Conservation (phyloP, 2,888 invertebrate genomes). For the Lamellibrachia satsuma region DNA sequence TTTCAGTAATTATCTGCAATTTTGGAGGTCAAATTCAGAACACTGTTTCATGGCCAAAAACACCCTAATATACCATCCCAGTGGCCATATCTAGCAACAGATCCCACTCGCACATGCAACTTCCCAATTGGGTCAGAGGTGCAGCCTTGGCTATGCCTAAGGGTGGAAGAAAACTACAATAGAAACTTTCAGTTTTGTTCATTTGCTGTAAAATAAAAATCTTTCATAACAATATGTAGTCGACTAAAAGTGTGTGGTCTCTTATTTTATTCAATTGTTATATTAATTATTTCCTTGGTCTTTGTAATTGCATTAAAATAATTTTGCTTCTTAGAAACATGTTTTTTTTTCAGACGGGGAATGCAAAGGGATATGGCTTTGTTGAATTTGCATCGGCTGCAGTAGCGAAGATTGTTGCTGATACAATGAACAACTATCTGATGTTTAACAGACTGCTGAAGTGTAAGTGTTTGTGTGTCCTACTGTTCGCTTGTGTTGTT, state of each 20-base stretch:
- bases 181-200: no score
- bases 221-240: no score
- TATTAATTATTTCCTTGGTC: not conserved
- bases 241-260: not conserved
- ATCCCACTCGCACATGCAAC: no score
- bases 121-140: no score
- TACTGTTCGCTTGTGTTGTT: not conserved
- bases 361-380: constrained; percentile 88
- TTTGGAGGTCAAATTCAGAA: no score
- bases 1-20: no score
- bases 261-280: not conserved
- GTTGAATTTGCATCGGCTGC: constrained; percentile 84
- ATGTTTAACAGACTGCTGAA: constrained; percentile 92
- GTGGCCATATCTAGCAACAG: no score
- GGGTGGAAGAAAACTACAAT: no score
- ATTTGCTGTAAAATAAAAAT: no score
- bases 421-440: constrained; percentile 96
- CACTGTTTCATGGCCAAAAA: no score
- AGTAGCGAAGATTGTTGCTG: constrained; percentile 92
- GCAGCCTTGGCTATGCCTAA: no score
- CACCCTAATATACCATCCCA: no score
- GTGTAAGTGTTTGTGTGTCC: constrained; percentile 70
- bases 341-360: constrained; percentile 73
- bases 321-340: not conserved
- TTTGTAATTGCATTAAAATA: not conserved